Evolutionary conservation across 2,888 invertebrate genomes (phyloP), one percentile per base, ranked within the genome.

Genomic region (Trisateles emortualis): DNA sequence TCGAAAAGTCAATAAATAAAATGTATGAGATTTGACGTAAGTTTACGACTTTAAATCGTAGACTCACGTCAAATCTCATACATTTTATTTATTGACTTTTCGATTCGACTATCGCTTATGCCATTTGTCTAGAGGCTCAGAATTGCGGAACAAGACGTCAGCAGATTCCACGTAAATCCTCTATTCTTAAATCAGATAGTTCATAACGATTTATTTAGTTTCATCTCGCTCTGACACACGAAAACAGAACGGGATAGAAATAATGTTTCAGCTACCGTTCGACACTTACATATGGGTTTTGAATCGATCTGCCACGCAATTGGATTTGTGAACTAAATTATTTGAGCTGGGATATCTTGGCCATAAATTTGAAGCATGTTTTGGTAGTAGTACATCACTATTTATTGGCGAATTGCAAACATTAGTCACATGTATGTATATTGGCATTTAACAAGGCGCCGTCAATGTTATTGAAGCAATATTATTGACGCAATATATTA

Each of bases 221-320:
- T 26, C 2, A 24, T 58, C 58, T 43, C 41, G 5, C 16, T 60
- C 24, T 19, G 45, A 41, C 39, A 19, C 16, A 24, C 10, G 13
- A 1, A 29, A 39, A 47, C 22, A 8, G 38, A 58, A 50, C 36
- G 43, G 16, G 52, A 59, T 3, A 8, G 38, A 17, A 35, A 14
- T 33, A 45, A 33, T 40, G 35, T 36, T 13, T n/a, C 44, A 14
- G 41, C 45, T 52, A 19, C 53, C 33, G 50, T 45, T 55, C 49
- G 49, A 63, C 53, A 58, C 51, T 64, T 52, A 53, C 40, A 46
- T 49, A 44, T 33, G 44, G 40, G 36, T 52, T 61, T 52, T 22
- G 41, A 50, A 67, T 66, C 54, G 54, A 70, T 57, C 51, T 53
- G 35, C 33, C 24, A 45, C 44, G 49, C 52, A 53, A 70, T 58